Base-by-base conservation (phyloP, 2,888 invertebrate species). In the Coremacera marginata region DNA sequence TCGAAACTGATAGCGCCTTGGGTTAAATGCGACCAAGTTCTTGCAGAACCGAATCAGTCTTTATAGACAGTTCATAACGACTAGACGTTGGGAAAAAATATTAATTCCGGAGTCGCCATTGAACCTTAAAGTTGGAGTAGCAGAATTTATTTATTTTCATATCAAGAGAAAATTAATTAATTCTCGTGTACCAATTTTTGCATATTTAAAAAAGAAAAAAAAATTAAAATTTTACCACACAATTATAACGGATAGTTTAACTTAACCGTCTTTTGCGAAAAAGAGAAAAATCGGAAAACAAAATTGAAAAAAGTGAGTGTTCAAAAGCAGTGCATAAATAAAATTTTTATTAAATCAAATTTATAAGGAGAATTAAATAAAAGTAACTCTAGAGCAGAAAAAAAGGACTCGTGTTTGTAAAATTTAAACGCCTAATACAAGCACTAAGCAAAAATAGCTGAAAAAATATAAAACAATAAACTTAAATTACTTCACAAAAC, bases 61-160 rank as follows among this genome's bases (percentile, higher is more conserved):
- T 82, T 79, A 81, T 79, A 80, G 82, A 81, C 82, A 83, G 77
- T 80, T 82, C 76, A 79, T 60, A 80, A 60, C 73, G 81, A 76
- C 62, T 79, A 79, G 81, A 78, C 77, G 80, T 77, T 70, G n/a
- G n/a, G n/a, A n/a, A 70, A 22, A 75, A 68, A 19, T 44, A 14
- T 73, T 72, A 52, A 55, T n/a, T 51, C 70, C 49, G 70, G 52
- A 25, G 70, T 70, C 63, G 77, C 60, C 75, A 37, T 72, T 77
- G 72, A 70, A 71, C 34, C 70, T 57, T 62, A 75, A 76, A 65
- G 52, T 72, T 62, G 51, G 11, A 73, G 57, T 19, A 44, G 68
- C 49, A 34, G 71, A 31, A 44, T 60, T 49, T 60, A 19, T n/a
- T 44, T 60, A 63, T 72, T 16, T 25, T 22, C 55, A 55, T 55